A percentile compares a stretch with the other conserved stretches of the same genome.
These are phyloP conservation scores for Malaclemys terrapin DNA, from an alignment of 2,113 vertebrate genomes.

Conservation along the genomic window DNA sequence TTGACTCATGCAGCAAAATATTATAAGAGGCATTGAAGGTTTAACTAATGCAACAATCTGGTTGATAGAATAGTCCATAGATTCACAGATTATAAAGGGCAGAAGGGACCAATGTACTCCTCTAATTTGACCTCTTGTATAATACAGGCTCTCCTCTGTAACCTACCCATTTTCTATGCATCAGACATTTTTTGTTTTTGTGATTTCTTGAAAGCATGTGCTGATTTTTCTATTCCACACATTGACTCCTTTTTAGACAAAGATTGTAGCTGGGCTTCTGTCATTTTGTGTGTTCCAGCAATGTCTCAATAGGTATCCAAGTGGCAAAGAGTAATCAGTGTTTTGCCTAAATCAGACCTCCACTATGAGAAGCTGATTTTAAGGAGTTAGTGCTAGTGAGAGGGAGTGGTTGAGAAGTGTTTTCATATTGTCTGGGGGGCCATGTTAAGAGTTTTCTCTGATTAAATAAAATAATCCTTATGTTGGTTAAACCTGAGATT, in stretches of 20 bases:
- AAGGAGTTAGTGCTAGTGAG: neutral
- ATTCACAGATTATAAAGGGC: too few species aligned
- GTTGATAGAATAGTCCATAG: too few species aligned
- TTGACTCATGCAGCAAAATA: too few species aligned
- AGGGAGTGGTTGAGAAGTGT: neutral
- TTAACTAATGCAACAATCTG: too few species aligned
- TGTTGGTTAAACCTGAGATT: neutral
- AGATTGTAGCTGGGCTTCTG: neutral
- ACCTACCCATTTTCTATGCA: neutral
- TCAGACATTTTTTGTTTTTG: neutral
- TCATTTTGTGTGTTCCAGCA: neutral
- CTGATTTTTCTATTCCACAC: neutral
- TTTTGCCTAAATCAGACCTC: neutral
- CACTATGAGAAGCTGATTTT: neutral
- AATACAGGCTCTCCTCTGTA: neutral
- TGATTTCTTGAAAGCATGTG: neutral
- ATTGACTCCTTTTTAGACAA: neutral
- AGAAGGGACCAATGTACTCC: too few species aligned
- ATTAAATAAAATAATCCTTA: neutral
- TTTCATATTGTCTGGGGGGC: neutral
- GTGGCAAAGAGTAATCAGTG: neutral
- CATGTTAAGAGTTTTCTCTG: neutral
- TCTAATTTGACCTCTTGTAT: too few species aligned
- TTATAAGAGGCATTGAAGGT: too few species aligned
- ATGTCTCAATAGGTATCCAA: neutral